Evolutionary conservation across 2,888 invertebrate species (phyloP).

Genomic region (Drosophila bunnanda): DNA sequence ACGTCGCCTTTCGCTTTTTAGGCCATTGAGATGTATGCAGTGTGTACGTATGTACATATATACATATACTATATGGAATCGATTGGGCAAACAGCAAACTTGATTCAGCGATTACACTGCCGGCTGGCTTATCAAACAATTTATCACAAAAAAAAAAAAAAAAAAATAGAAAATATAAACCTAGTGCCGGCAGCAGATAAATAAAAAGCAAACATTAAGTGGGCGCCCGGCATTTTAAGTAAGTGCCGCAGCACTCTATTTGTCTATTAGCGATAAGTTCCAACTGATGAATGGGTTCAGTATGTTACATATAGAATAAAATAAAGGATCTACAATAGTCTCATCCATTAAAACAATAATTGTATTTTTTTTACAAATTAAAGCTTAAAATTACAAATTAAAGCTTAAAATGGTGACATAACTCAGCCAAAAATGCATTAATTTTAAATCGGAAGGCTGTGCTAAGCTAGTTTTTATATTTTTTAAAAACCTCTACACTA

Average conservation of each 20-base stretch:
- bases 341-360: too few species aligned
- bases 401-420: too few species aligned
- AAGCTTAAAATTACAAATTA: too few species aligned
- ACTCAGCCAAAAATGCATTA: too few species aligned
- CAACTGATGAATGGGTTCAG: neutral
- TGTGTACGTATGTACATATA: neutral
- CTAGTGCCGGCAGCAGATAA: neutral
- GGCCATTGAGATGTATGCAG: conserved; percentile 21
- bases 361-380: too few species aligned
- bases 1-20: conserved; percentile 11
- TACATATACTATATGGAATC: neutral
- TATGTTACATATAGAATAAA: neutral
- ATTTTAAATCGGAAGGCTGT: too few species aligned
- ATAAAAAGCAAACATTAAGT: conserved; percentile 2
- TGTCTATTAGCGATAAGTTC: conserved; percentile 7
- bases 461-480: too few species aligned
- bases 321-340: too few species aligned
- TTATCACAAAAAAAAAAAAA: conserved; percentile 4
- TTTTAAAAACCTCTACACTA: too few species aligned
- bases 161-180: neutral
- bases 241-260: conserved; percentile 3
- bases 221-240: conserved; percentile 14
- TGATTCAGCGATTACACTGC: conserved; percentile 4
- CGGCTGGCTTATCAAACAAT: conserved; percentile 18
- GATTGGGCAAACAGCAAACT: conserved; percentile 27